These are phyloP conservation scores for Rutpela maculata DNA, from an alignment of 2,888 invertebrate genomes.

Conservation along the genomic window DNA sequence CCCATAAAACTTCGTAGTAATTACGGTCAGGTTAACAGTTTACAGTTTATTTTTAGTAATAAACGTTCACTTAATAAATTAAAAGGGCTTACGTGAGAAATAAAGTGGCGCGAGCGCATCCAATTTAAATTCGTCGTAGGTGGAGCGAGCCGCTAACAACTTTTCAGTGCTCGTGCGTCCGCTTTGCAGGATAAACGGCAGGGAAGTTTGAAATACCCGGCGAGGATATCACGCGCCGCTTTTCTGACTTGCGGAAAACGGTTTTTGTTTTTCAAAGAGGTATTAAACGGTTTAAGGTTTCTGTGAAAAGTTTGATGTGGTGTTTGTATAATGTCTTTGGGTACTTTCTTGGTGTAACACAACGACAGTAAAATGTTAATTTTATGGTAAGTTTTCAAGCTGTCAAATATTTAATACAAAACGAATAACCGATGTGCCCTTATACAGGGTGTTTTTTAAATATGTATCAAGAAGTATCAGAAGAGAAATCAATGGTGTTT, in stretches of 20 bases:
- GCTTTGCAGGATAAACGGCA: conserved; percentile 34
- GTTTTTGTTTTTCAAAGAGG: background rate
- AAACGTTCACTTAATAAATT: background rate
- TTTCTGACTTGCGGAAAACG: background rate
- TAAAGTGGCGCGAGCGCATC: conserved; percentile 34
- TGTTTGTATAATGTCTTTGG: background rate
- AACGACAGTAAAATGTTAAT: background rate
- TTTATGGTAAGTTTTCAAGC: background rate
- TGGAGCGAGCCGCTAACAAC: conserved; percentile 11
- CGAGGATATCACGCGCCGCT: conserved; percentile 12
- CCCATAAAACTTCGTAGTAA: background rate
- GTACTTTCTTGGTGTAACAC: background rate
- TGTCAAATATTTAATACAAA: background rate
- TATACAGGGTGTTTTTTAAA: too few species aligned
- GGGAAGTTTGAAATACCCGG: conserved; percentile 1
- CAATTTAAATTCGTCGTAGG: conserved; percentile 17
- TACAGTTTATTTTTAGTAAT: background rate
- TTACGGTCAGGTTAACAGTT: background rate
- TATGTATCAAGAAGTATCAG: too few species aligned
- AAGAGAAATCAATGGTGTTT: too few species aligned
- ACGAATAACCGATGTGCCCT: background rate
- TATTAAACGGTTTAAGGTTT: background rate
- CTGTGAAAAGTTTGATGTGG: background rate
- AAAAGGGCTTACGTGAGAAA: conserved; percentile 7
- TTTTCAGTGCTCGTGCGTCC: conserved; percentile 37